These are phyloP conservation scores for Drosophila prostipennis DNA, from an alignment of 2,888 invertebrate genomes.

Conservation along the genomic window DNA sequence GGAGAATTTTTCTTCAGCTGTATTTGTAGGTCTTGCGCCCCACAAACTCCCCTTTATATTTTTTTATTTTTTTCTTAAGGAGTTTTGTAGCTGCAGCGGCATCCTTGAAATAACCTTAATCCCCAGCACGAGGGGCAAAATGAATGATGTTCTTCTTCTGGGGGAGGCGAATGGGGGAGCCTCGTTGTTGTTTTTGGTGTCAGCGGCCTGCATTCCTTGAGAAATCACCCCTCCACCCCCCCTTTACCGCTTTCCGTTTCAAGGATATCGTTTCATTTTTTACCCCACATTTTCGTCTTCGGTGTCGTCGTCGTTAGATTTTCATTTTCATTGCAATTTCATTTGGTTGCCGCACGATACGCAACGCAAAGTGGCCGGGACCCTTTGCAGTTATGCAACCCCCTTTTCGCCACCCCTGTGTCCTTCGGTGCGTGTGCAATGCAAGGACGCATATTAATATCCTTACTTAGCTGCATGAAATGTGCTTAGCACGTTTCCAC, in stretches of 20 bases:
- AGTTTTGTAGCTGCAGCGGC: slow-evolving; percentile 46
- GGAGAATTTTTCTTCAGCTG: slow-evolving; percentile 59
- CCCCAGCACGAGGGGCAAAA: slow-evolving; percentile 81
- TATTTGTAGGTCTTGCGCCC: slow-evolving; percentile 33
- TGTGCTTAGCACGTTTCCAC: slow-evolving; percentile 72
- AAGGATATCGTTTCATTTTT: slow-evolving; percentile 76
- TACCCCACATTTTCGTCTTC: slow-evolving; percentile 68
- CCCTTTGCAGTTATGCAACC: slow-evolving; percentile 21
- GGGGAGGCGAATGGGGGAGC: slow-evolving; percentile 35
- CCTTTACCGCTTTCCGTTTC: slow-evolving; percentile 55
- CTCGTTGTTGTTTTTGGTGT: slow-evolving; percentile 26
- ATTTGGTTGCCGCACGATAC: slow-evolving; percentile 75
- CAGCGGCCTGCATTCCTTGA: slow-evolving; percentile 55
- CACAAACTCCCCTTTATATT: not conserved
- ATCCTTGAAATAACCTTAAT: slow-evolving; percentile 84
- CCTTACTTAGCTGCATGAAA: slow-evolving; percentile 76
- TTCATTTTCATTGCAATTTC: slow-evolving; percentile 78
- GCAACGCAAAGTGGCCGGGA: slow-evolving; percentile 73
- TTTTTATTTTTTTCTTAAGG: slow-evolving; percentile 10
- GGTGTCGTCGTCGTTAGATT: slow-evolving; percentile 69
- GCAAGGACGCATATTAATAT: slow-evolving; percentile 80
- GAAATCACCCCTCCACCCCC: not conserved
- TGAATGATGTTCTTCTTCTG: slow-evolving; percentile 74
- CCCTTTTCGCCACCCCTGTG: slow-evolving; percentile 4
- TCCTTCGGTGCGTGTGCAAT: slow-evolving; percentile 49